Base-by-base conservation (phyloP, 2,113 vertebrate genomes). In the Plestiodon gilberti region DNA sequence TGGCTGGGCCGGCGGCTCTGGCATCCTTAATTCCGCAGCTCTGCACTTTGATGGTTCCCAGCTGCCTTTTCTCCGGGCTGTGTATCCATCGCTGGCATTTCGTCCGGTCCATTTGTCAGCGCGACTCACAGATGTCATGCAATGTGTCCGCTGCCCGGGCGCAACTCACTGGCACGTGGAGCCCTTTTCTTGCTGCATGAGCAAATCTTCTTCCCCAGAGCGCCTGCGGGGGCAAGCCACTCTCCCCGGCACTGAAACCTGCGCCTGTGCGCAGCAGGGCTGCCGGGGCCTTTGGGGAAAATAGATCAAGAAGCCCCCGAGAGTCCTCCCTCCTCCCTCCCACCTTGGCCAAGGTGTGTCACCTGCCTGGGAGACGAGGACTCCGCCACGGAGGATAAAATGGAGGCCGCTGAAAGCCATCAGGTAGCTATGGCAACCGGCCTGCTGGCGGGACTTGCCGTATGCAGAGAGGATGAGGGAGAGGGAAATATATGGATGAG, bases 361-460 rank as follows among this genome's bases (percentile, higher is more conserved):
- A 11, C 57, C 67, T 3, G 13, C 25, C 25, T 40, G 28, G 30
- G 35, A 38, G 82, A 64, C 0, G 0, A 6, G n/a, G 18, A 3
- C 33, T 38, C 57, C 6, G 43, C 25, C 14, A 6, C 23, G 11
- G 62, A 79, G 82, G 75, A 64, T 64, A 40, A 61, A 88, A 55
- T 30, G 13, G 75, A 74, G 57, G n/a, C 71, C 7, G 76, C 10
- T 25, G 22, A 10, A 84, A 74, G 17, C 67, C 33, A 25, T 4
- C 20, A 59, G 82, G 87, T 88, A 78, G 67, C 87, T 18, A 84
- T 88, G 69, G 81, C 81, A 88, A 88, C 82, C 28, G 30, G n/a
- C 25, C 23, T 33, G 40, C 75, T 40, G 57, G 33, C 11, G 15
- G 76, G 69, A 84, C 15, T 14, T 62, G 87, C 62, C 40, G 83